A percentile compares a stretch with the other conserved stretches of the same genome.
Evolutionary conservation across 2,888 invertebrate species (phyloP).

Genomic region (Euclidia mi): DNA sequence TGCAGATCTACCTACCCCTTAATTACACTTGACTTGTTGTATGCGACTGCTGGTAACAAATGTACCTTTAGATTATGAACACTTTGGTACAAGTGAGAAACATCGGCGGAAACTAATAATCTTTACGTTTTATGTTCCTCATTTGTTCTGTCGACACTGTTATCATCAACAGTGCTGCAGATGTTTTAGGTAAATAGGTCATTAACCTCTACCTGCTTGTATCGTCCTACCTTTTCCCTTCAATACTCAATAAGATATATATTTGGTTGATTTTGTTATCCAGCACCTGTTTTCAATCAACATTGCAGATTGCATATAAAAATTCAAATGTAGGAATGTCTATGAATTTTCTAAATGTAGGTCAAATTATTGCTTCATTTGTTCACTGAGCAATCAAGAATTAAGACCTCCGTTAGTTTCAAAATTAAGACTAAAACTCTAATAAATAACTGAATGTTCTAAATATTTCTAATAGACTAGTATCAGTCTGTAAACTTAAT

Average conservation of each 20-base stretch:
- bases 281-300: too few species aligned
- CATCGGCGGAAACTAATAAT: slow-evolving; percentile 9
- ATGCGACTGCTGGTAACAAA: slow-evolving; percentile 39
- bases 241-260: too few species aligned
- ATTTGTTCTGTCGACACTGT: too few species aligned
- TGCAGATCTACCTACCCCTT: slow-evolving; percentile 64
- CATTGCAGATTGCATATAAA: neutral
- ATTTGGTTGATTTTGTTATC: too few species aligned
- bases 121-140: too few species aligned
- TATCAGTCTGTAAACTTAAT: slow-evolving; percentile 21
- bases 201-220: too few species aligned
- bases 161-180: too few species aligned
- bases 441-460: slow-evolving; percentile 20
- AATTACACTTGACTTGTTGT: slow-evolving; percentile 66
- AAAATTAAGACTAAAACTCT: neutral
- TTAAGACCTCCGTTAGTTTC: neutral
- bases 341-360: too few species aligned
- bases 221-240: too few species aligned
- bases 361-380: neutral
- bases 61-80: slow-evolving; percentile 17
- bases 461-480: slow-evolving; percentile 10
- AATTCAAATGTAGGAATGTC: neutral
- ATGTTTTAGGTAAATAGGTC: too few species aligned
- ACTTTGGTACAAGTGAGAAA: slow-evolving; percentile 39
- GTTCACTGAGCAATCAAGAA: slow-evolving; percentile 7